Evolutionary conservation across 2,888 invertebrate genomes (phyloP), one percentile per base, ranked within the genome.

Genomic region (Frankliniella fusca): DNA sequence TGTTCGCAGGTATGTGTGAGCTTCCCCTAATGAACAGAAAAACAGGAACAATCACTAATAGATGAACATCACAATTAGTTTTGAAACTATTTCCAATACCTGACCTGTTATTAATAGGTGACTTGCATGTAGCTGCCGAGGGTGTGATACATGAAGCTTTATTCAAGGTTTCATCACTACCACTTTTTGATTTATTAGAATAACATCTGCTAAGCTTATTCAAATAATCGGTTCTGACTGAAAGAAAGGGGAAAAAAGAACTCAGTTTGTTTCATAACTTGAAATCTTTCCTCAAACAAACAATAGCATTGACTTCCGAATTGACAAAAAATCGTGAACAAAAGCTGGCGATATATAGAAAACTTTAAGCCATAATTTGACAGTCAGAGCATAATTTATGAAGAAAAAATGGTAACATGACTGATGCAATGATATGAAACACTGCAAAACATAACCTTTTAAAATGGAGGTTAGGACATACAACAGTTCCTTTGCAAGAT

Each of bases 381-480:
- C 54, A 54, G 0, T 15, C 10, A 7, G 15, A 10, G 20, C 54
- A 54, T 12, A 54, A 54, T 12, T 20, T 20, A 11, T 54, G 15
- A 54, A 20, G 15, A 3, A 76, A 27, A 10, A 27, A 27, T 23
- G 3, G 9, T 11, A 76, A 23, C 12, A 12, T 10, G 11, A 11
- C 11, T 76, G 70, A 76, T 76, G 70, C 27, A 76, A 76, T 27
- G n/a, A 61, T 12, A 23, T 76, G 70, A 8, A 76, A 76, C 70
- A 76, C 1, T 76, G 12, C 12, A 27, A 76, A 76, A 76, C 70
- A n/a, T 76, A 76, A 76, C 70, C 70, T 76, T 27, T 76, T n/a
- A 12, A 76, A 27, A 27, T 8, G 27, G 70, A 76, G 70, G 70
- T 76, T 76, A 76, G 70, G 12, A 12, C 12, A 23, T 8, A 23